Evolutionary conservation across 2,113 vertebrate genomes (phyloP), one percentile per base, ranked within the genome.

Genomic region (Sinocyclocheilus maitianheensis): DNA sequence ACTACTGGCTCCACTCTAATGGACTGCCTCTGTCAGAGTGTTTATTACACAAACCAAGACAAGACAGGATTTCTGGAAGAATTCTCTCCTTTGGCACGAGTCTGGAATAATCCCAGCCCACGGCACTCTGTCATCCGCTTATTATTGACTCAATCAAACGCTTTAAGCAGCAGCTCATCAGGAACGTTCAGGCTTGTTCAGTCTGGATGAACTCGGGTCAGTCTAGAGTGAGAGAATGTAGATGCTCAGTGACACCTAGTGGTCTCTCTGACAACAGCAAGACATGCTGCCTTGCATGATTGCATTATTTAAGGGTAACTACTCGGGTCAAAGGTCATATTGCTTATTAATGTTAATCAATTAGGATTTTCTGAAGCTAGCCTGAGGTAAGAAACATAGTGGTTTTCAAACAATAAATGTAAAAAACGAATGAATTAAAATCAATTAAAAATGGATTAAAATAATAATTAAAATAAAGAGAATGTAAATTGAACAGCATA

Each of bases 61-160:
- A 40, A 24, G 75, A 43, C 60, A 60, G n/a, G 77, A 84, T 65
- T 51, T 87, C 51, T 82, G 74, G 76, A 85, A 82, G 58, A 78
- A 55, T 34, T 53, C 37, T 83, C 48, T 79, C 79, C 30, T 9
- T 34, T 78, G 87, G 87, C 79, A 77, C 26, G 62, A 48, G 43
- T 81, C 69, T 81, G 76, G 69, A 85, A 72, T 84, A 84, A 85
- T 89, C 83, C 71, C 82, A 48, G 60, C 60, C 79, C n/a, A 46
- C 40, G 79, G 79, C 79, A 18, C 60, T 80, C 34, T 81, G 60
- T 46, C 79, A 81, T 82, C 84, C 84, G 46, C 26, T 81, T 77
- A 89, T 89, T 89, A 89, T 78, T 79, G 77, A 71, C 82, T 89
- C 85, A 89, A 74, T 87, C 88, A 88, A 74, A 78, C 43, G 34